Conservation (phyloP, 2,888 invertebrate species). For the Eristalis pertinax region DNA sequence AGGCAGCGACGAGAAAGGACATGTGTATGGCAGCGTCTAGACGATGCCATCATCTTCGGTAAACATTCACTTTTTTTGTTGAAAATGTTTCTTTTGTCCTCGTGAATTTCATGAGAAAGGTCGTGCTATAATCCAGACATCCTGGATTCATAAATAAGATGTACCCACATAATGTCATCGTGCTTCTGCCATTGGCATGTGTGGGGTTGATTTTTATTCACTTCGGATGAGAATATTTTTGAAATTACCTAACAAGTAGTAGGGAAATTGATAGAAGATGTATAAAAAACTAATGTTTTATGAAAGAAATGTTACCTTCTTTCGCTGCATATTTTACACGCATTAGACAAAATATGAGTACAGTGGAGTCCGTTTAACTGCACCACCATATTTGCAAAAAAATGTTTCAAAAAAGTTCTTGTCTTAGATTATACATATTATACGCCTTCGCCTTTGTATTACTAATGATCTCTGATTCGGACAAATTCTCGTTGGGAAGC, state of each 20-base stretch:
- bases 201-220: background rate
- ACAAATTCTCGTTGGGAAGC: no score
- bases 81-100: background rate
- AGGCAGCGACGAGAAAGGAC: background rate
- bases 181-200: background rate
- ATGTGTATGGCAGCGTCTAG: conserved; percentile 8
- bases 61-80: background rate
- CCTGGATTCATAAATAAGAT: background rate
- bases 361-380: no score
- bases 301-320: no score
- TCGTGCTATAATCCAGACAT: conserved; percentile 2
- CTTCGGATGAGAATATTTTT: background rate
- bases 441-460: no score
- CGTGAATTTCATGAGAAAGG: background rate
- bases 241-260: background rate
- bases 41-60: background rate
- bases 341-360: no score
- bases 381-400: no score
- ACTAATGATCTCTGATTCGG: no score
- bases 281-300: background rate
- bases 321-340: no score
- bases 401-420: no score
- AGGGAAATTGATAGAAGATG: background rate
- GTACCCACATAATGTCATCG: background rate
- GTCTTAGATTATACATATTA: no score